Base-by-base conservation (phyloP, 2,888 invertebrate species). In the Lutraria lutraria region DNA sequence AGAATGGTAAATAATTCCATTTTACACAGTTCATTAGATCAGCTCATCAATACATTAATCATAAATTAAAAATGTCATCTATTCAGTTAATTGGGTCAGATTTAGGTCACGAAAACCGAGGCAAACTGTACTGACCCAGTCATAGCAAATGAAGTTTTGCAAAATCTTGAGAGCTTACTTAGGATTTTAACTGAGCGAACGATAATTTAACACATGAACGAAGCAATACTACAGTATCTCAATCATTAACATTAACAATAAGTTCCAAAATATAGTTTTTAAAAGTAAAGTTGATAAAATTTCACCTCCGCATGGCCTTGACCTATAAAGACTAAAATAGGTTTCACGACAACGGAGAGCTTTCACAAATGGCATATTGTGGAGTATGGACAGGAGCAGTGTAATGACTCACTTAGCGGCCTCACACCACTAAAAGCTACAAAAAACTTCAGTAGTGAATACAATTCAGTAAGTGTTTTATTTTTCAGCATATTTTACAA, bases 241-340 rank as follows among this genome's bases (percentile, higher is more conserved):
- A 81, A 60, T 83, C 60, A 79, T 54, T 86, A 76, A 85, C 53
- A 86, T 16, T 21, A 83, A 86, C 52, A 72, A 76, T 85, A 82
- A 90, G 85, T 87, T 83, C 80, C 80, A 89, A 63, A 83, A 83
- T 81, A 54, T 43, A 29, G 52, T 76, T 72, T 84, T 54, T 54
- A 25, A 54, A 76, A 72, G 8, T 63, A 52, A 63, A 84, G 84
- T 84, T 72, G 84, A 84, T 85, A 88, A 88, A 85, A 84, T 89
- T 87, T 91, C 91, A 91, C 91, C 91, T 91, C 91, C 82, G 89
- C 29, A 81, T 83, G 89, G 91, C 91, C 91, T 91, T 91, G 91
- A 91, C 91, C 91, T 84, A 88, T 52, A 85, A 87, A 86, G 63
- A 90, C 88, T 90, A 80, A 85, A 80, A 86, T 53, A 83, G 88